Conservation (phyloP, 2,888 invertebrate genomes). For the Acanthosepion lycidas region DNA sequence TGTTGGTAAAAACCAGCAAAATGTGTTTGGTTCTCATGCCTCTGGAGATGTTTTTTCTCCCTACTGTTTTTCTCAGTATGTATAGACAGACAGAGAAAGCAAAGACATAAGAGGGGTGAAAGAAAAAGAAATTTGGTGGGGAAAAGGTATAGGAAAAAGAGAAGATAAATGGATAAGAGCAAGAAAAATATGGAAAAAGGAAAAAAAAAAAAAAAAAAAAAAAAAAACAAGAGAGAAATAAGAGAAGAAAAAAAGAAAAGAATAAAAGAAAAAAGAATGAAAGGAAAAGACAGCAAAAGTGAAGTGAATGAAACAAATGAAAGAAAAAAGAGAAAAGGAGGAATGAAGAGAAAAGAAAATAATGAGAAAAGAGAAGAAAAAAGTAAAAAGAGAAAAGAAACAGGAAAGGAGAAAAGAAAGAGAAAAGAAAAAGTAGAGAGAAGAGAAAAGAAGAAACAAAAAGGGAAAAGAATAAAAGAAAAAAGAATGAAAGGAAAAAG, state of each 20-base stretch:
- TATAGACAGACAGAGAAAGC: not conserved
- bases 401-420: not conserved
- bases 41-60: not conserved
- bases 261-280: not conserved
- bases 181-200: not conserved
- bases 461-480: not conserved
- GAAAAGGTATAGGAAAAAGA: not conserved
- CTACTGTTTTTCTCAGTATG: not conserved
- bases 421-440: not conserved
- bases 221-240: too few species aligned
- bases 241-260: not conserved
- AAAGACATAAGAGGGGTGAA: not conserved
- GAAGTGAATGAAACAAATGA: not conserved
- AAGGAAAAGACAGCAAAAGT: not conserved
- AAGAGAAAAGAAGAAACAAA: too few species aligned
- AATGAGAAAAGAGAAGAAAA: not conserved
- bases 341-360: not conserved
- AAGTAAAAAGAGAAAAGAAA: not conserved
- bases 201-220: not conserved
- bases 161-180: not conserved
- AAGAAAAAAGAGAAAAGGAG: not conserved
- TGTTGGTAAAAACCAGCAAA: not conserved
- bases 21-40: conserved; percentile 15
- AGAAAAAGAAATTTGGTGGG: not conserved
- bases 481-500: too few species aligned